Conservation (phyloP, 2,113 vertebrate genomes). For the Dipodomys spectabilis region DNA sequence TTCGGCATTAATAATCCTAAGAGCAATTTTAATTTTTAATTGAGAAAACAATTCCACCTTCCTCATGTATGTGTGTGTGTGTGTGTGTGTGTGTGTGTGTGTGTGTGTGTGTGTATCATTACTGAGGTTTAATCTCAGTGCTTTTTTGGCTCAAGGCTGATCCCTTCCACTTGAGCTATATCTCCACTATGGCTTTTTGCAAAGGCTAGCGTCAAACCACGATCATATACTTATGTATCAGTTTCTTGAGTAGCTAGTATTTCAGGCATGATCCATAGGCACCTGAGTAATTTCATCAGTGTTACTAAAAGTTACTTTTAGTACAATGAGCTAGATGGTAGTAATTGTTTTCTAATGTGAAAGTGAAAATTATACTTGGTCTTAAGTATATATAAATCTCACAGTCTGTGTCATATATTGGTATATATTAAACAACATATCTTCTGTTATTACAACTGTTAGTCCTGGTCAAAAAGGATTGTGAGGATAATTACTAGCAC, state of each 20-base stretch:
- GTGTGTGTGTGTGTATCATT: too few species aligned
- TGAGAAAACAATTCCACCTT: neutral
- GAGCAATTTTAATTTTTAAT: neutral
- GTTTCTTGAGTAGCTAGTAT: too few species aligned
- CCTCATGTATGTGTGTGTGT: too few species aligned
- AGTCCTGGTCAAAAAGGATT: neutral
- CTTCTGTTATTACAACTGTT: neutral
- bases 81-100: too few species aligned
- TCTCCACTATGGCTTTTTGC: too few species aligned
- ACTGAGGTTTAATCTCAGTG: too few species aligned
- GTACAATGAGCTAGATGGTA: neutral
- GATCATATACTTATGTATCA: too few species aligned
- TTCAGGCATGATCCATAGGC: too few species aligned
- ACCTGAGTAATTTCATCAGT: neutral
- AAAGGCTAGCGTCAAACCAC: too few species aligned
- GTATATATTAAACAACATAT: neutral
- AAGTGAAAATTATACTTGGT: neutral
- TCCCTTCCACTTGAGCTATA: too few species aligned
- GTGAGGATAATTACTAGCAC: too few species aligned
- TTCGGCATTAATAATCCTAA: neutral
- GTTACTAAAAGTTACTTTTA: neutral
- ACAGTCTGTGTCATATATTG: neutral
- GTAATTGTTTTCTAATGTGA: neutral
- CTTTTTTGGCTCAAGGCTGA: too few species aligned
- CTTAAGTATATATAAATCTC: neutral